phyloP scores from a whole-genome alignment of 2,113 vertebrate genomes.

The Tympanuchus pallidicinctus region DNA sequence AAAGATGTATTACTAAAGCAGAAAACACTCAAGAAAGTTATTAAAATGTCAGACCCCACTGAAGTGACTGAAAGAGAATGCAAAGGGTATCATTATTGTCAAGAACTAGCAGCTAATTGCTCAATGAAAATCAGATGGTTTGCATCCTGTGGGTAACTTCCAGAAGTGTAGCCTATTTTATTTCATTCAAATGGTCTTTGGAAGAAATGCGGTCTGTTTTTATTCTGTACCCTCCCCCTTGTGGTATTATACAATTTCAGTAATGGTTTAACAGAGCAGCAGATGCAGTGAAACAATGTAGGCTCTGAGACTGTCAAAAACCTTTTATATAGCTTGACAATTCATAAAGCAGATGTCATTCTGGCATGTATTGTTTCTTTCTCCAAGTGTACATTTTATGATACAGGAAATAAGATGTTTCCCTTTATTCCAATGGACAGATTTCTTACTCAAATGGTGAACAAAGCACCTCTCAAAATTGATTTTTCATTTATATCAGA shows the following conservation, averaged over 20 bases:
- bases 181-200: background rate
- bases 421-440: background rate
- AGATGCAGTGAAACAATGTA: background rate
- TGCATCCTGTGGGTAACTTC: slow-evolving; percentile 8
- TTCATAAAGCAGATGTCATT: background rate
- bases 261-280: background rate
- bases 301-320: background rate
- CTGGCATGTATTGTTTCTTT: background rate
- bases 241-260: background rate
- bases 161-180: background rate
- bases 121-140: slow-evolving; percentile 41
- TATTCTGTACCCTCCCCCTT: background rate
- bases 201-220: background rate
- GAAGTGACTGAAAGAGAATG: slow-evolving; percentile 56
- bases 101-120: slow-evolving; percentile 17
- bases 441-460: background rate
- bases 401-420: background rate
- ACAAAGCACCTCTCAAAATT: background rate
- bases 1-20: slow-evolving; percentile 11
- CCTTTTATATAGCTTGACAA: background rate
- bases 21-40: slow-evolving; percentile 46
- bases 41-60: slow-evolving; percentile 42
- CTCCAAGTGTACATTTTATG: background rate
- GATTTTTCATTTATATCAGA: background rate
- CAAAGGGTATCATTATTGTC: slow-evolving; percentile 10